Evolutionary conservation across 2,888 invertebrate genomes (phyloP).

Genomic region (Cheilosia vernalis): DNA sequence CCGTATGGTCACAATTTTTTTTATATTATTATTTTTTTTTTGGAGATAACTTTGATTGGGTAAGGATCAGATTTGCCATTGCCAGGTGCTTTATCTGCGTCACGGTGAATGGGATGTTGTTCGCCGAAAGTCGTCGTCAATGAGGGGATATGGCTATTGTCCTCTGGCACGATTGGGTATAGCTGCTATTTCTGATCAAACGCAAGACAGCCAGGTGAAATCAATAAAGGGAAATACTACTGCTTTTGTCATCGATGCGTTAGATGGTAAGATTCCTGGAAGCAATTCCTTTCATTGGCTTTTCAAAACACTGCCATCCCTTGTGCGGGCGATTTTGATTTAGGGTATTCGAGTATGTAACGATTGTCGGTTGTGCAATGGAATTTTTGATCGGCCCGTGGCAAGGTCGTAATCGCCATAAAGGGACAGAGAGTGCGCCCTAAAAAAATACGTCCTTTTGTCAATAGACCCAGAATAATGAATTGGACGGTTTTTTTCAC

Average conservation of each 20-base stretch:
- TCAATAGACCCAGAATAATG: constrained; percentile 51
- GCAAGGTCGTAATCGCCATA: constrained; percentile 58
- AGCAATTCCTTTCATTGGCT: constrained; percentile 72
- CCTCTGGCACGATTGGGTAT: constrained; percentile 11
- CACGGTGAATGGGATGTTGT: constrained; percentile 36
- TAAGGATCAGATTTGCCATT: constrained; percentile 19
- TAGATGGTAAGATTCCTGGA: constrained; percentile 59
- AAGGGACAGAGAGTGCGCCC: constrained; percentile 24
- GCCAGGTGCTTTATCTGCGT: constrained; percentile 61
- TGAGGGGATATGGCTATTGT: constrained; percentile 3
- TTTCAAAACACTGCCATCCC: constrained; percentile 59
- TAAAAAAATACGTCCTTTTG: constrained; percentile 55
- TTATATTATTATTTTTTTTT: constrained; percentile 15
- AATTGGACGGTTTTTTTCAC: constrained; percentile 39
- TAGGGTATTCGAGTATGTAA: constrained; percentile 9
- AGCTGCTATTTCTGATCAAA: constrained; percentile 20
- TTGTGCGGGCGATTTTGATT: constrained; percentile 48
- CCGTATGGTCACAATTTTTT: constrained; percentile 45
- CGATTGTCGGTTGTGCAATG: constrained; percentile 46
- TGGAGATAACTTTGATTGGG: constrained; percentile 56
- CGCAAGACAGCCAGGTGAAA: constrained; percentile 60
- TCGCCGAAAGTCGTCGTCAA: constrained; percentile 6
- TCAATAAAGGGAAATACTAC: constrained; percentile 33
- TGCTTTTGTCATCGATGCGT: constrained; percentile 44
- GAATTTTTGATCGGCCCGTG: constrained; percentile 66